phyloP scores from a whole-genome alignment of 2,888 invertebrate species.

The Scaptomyza cyrtandrae region DNA sequence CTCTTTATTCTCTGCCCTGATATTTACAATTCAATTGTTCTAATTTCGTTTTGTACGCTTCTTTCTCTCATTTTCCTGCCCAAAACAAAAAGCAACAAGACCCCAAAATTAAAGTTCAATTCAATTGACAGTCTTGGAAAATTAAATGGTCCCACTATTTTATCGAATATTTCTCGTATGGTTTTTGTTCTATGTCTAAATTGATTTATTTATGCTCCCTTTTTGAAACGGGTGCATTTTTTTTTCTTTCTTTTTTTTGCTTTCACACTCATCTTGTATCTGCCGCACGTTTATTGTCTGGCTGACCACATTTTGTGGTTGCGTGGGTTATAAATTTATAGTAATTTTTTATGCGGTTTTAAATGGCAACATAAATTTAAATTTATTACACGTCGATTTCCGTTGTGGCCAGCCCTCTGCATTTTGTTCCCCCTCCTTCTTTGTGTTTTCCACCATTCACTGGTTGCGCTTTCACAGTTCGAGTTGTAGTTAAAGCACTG shows the following conservation, averaged over 20 bases:
- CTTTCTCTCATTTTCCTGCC: conserved; percentile 46
- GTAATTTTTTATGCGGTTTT: conserved; percentile 69
- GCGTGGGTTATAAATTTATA: conserved; percentile 70
- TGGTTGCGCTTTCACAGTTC: neutral
- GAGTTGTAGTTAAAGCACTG: conserved; percentile 11
- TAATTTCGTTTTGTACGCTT: conserved; percentile 65
- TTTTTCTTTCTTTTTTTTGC: neutral
- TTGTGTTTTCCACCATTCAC: too few species aligned
- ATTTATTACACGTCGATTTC: conserved; percentile 75
- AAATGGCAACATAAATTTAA: conserved; percentile 76
- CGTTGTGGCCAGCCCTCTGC: conserved; percentile 41
- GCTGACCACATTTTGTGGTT: conserved; percentile 70
- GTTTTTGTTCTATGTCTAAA: conserved; percentile 59
- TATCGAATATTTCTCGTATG: conserved; percentile 35
- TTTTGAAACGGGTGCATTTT: conserved; percentile 11
- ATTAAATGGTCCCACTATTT: conserved; percentile 61
- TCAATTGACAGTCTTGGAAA: conserved; percentile 70
- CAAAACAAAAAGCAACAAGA: conserved; percentile 9
- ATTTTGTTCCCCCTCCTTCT: neutral
- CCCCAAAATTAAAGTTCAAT: conserved; percentile 63
- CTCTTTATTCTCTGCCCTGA: conserved; percentile 43
- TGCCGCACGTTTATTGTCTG: conserved; percentile 64
- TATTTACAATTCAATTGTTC: conserved; percentile 80
- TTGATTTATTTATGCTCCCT: conserved; percentile 66
- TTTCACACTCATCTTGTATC: conserved; percentile 31